Evolutionary conservation across 1,140 invertebrate genomes (phyloP), one percentile per base, ranked within the genome.

Genomic region (Thaumetopoea pityocampa): DNA sequence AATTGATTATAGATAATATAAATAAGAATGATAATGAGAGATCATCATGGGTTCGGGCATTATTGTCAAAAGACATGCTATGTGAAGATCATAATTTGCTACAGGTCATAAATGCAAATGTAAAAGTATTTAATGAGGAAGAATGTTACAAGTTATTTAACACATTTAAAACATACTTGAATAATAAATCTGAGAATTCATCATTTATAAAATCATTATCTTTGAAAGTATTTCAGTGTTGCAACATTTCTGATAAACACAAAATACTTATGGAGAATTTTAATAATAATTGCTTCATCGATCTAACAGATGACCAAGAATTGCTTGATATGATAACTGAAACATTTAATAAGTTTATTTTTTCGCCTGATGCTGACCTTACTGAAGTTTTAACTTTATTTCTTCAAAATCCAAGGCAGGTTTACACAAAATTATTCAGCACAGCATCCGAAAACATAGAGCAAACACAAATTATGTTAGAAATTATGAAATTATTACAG

Each of bases 281-380:
- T 36, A 37, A 10, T 4, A 38, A 69, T 18, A 58, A 56, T 12
- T 30, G 26, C 4, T 70, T 79, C 9, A 47, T 57, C 29, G 46
- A 82, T 43, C 48, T 43, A 29, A 56, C 66, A 3, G 51, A 63
- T 36, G 62, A 38, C 27, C 14, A 34, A 32, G 56, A 69, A 7
- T 81, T 76, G 38, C 29, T 46, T 26, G 38, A 23, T 10, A 63
- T 56, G 44, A 33, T 58, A 12, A 74, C 47, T 28, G 62, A 74
- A 54, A 67, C 55, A 50, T 80, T 84, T 29, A 84, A 84, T 44
- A 81, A 80, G 57, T 38, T 74, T 12, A 64, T 72, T 24, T 32
- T 43, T 3, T 37, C 57, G 8, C 34, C 53, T 14, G 50, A 67
- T 33, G 29, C 44, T 26, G 66, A 80, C 51, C 29, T 70, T 6